Evolutionary conservation across 2,797 vertebrate species (phyloP).

Genomic region (Platalea minor): DNA sequence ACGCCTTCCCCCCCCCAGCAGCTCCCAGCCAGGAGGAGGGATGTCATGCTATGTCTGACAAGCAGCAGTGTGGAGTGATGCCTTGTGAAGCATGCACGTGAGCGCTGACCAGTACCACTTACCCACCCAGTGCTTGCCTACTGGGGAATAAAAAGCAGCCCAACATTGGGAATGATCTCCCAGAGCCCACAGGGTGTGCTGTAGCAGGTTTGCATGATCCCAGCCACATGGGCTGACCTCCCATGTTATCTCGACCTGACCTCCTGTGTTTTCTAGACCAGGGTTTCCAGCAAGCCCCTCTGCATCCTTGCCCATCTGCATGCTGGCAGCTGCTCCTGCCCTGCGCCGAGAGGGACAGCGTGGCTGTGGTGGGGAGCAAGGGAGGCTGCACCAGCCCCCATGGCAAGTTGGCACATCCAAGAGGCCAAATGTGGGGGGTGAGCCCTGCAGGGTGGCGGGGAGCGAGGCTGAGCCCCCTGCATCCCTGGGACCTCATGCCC

Average conservation of each 20-base stretch:
- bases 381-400: background rate
- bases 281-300: background rate
- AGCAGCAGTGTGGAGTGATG: background rate
- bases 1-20: rapidly evolving
- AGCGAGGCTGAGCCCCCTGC: background rate
- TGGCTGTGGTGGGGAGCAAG: background rate
- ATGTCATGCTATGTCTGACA: background rate
- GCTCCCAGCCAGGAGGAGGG: background rate
- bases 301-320: background rate
- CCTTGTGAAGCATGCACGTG: background rate
- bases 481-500: rapidly evolving
- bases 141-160: background rate
- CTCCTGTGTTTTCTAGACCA: background rate
- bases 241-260: background rate
- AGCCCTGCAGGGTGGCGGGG: background rate
- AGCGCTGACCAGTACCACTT: background rate
- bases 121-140: background rate
- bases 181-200: background rate
- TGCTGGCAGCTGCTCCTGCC: background rate
- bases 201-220: background rate
- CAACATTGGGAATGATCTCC: rapidly evolving
- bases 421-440: background rate
- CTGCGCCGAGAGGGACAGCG: rapidly evolving
- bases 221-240: background rate
- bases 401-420: background rate